Evolutionary conservation across 2,888 invertebrate genomes (phyloP).

Genomic region (Plebejus melissa): DNA sequence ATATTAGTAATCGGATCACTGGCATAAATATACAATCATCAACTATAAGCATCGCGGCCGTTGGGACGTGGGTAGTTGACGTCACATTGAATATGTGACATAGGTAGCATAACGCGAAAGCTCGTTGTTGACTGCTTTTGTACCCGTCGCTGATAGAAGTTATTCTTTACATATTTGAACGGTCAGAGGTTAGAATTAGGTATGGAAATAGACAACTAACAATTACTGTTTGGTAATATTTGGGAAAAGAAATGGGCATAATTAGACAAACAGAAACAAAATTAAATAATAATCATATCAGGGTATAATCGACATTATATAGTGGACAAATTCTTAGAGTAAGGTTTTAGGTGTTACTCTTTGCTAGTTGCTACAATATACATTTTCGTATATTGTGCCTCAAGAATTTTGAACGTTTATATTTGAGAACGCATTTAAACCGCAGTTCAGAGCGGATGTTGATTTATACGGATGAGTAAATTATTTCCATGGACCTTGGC

Average conservation of each 20-base stretch:
- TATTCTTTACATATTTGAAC: background rate
- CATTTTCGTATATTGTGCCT: background rate
- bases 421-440: background rate
- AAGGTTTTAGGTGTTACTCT: too few species aligned
- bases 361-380: too few species aligned
- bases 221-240: too few species aligned
- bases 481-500: constrained; percentile 51
- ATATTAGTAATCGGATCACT: background rate
- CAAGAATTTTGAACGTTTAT: background rate
- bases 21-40: background rate
- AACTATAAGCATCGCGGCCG: background rate
- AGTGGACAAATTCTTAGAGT: too few species aligned
- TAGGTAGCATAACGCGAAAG: background rate
- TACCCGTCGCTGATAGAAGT: background rate
- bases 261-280: too few species aligned
- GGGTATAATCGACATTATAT: too few species aligned
- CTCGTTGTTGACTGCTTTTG: background rate
- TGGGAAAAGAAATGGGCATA: too few species aligned
- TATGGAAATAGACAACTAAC: too few species aligned
- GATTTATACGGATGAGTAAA: constrained; percentile 21
- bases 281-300: too few species aligned
- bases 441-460: background rate
- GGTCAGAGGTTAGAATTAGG: background rate
- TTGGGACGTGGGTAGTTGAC: background rate
- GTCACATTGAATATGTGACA: background rate